Evolutionary conservation across 2,888 invertebrate genomes (phyloP).

Genomic region (Aelia acuminata): DNA sequence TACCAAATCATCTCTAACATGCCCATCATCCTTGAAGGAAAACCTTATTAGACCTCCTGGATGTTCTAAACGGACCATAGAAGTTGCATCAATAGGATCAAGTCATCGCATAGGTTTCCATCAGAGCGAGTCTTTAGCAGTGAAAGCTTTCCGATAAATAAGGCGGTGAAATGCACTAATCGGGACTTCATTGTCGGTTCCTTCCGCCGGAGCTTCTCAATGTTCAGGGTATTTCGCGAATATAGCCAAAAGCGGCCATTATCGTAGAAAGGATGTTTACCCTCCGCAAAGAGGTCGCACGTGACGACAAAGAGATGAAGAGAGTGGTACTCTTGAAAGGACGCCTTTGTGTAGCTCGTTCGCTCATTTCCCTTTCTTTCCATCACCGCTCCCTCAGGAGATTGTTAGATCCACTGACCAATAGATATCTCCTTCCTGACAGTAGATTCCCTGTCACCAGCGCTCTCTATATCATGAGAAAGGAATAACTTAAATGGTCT

Average conservation of each 20-base stretch:
- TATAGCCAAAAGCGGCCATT: neutral
- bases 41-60: neutral
- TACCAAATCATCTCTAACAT: too few species aligned
- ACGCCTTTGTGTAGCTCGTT: neutral
- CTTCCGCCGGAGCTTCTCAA: neutral
- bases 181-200: neutral
- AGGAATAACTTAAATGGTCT: too few species aligned
- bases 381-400: neutral
- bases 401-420: neutral
- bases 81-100: neutral
- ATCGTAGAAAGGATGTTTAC: neutral
- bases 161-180: neutral
- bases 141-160: neutral
- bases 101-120: constrained; percentile 10
- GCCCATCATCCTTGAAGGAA: too few species aligned
- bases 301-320: neutral
- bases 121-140: neutral
- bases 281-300: neutral
- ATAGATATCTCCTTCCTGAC: neutral
- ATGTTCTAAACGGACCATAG: neutral
- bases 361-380: neutral
- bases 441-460: too few species aligned
- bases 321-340: neutral
- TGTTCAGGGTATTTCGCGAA: neutral
- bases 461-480: too few species aligned